Conservation (phyloP, 2,888 invertebrate genomes). For the Drosophila kambysellisi region DNA sequence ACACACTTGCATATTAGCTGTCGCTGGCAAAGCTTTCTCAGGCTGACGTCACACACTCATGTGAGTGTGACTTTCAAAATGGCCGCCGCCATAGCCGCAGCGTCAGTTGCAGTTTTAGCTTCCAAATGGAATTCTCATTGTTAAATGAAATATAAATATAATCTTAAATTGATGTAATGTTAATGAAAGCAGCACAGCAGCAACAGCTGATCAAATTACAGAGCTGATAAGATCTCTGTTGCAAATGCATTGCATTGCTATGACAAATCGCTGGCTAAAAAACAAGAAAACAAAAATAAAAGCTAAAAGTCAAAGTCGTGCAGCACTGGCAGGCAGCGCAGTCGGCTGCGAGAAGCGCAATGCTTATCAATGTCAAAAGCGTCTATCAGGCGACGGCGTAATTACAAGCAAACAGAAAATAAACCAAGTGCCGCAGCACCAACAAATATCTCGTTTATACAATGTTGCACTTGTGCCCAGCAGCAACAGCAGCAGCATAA, state of each 20-base stretch:
- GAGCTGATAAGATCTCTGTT: conserved; percentile 11
- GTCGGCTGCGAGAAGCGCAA: conserved; percentile 27
- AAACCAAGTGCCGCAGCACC: conserved; percentile 27
- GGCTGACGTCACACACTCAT: conserved; percentile 59
- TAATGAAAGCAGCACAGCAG: conserved; percentile 8
- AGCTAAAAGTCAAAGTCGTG: conserved; percentile 65
- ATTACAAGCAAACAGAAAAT: conserved; percentile 49
- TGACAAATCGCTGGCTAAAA: conserved; percentile 40
- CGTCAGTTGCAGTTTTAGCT: conserved; percentile 39
- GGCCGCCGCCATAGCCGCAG: conserved; percentile 37
- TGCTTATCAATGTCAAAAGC: conserved; percentile 74
- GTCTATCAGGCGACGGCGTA: conserved; percentile 34
- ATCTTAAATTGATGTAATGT: conserved; percentile 1
- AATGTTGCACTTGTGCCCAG: conserved; percentile 53
- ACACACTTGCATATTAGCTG: conserved; percentile 7
- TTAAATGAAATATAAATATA: conserved; percentile 1
- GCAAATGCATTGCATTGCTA: conserved; percentile 32
- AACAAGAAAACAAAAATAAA: background rate
- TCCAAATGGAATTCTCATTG: conserved; percentile 32
- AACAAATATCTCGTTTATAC: conserved; percentile 62
- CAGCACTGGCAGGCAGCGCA: conserved; percentile 29
- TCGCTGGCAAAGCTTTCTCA: conserved; percentile 49
- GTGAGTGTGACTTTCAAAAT: conserved; percentile 60
- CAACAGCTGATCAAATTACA: conserved; percentile 21
- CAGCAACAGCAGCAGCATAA: conserved; percentile 33